Conservation (phyloP, 2,113 vertebrate species). For the Sander vitreus region DNA sequence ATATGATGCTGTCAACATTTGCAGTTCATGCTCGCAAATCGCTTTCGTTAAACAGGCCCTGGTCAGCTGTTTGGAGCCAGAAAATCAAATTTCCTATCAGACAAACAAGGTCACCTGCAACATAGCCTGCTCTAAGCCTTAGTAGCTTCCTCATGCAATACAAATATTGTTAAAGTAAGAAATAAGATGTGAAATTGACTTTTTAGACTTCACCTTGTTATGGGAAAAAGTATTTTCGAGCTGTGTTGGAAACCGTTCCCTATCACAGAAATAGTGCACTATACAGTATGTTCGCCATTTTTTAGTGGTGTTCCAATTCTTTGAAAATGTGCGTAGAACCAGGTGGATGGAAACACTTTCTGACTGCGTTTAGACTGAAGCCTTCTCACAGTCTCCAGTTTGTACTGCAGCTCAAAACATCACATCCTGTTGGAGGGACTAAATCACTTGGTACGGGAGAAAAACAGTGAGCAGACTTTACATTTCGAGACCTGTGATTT, state of each 20-base stretch:
- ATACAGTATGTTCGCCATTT: too few species aligned
- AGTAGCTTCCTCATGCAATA: neutral
- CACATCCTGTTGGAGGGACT: neutral
- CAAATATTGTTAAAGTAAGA: neutral
- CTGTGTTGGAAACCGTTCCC: too few species aligned
- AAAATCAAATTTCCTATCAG: neutral
- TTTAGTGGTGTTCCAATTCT: too few species aligned
- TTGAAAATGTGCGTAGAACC: neutral
- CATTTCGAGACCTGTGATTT: neutral
- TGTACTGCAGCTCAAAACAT: neutral
- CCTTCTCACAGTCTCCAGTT: neutral
- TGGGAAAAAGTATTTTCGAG: too few species aligned
- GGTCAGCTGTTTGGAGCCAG: neutral
- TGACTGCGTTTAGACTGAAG: neutral
- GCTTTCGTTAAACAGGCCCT: neutral
- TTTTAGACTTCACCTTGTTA: too few species aligned
- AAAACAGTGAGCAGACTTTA: conserved; percentile 1
- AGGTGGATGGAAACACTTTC: neutral
- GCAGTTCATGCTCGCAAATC: neutral
- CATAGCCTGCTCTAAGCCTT: neutral
- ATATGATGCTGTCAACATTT: neutral
- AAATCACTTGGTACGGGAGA: neutral
- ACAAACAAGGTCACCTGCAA: neutral
- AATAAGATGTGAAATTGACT: neutral
- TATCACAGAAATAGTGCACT: too few species aligned